These are phyloP conservation scores for Anoplolepis gracilipes DNA, from an alignment of 1,140 invertebrate genomes.

Conservation along the genomic window DNA sequence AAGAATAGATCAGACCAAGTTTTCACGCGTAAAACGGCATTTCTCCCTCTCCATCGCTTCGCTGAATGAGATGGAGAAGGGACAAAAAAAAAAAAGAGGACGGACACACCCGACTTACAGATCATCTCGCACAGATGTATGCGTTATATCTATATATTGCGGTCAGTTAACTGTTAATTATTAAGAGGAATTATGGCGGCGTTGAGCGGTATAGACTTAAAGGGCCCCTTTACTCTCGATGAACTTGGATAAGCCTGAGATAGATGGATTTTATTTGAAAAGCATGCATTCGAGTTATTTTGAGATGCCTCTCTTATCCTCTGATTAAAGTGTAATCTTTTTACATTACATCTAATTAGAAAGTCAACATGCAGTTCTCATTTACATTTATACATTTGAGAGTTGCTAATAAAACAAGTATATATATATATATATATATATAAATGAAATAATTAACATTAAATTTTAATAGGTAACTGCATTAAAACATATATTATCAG, in stretches of 20 bases:
- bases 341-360: not conserved
- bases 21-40: not conserved
- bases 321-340: not conserved
- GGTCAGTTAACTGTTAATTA: not conserved
- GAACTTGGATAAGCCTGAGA: not conserved
- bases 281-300: not conserved
- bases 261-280: slow-evolving; percentile 1
- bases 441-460: not conserved
- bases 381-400: not conserved
- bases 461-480: not conserved
- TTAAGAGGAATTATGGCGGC: not conserved
- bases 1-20: not conserved
- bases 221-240: not conserved
- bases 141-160: not conserved
- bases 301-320: not conserved
- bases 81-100: not conserved
- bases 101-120: not conserved
- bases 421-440: not conserved
- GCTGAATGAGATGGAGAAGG: not conserved
- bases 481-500: not conserved
- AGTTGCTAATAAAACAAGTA: not conserved
- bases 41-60: not conserved
- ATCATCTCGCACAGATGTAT: not conserved
- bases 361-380: not conserved
- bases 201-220: not conserved